These are phyloP conservation scores for Atractosteus spatula DNA, from an alignment of 2,113 vertebrate genomes.

Conservation along the genomic window DNA sequence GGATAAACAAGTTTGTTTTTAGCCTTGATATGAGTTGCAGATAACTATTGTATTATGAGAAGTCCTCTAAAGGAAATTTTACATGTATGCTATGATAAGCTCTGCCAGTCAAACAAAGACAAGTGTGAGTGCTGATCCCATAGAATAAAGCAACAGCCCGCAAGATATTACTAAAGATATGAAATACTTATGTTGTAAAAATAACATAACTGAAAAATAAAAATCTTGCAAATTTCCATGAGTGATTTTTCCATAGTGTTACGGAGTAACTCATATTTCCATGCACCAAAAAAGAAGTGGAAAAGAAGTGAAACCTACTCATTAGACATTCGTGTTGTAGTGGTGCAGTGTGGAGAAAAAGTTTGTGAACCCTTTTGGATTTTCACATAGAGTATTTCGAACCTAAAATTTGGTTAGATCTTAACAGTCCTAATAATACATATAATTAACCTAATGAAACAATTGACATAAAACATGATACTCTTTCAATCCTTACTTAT, in stretches of 20 bases:
- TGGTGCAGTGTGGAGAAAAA: no score
- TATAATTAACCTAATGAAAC: no score
- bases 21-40: slow-evolving; percentile 31
- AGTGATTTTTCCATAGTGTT: not conserved
- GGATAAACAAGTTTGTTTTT: slow-evolving; percentile 39
- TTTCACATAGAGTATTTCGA: no score
- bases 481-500: no score
- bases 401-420: no score
- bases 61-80: slow-evolving; percentile 30
- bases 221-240: slow-evolving; percentile 9
- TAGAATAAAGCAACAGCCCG: slow-evolving; percentile 35
- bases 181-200: slow-evolving; percentile 30
- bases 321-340: no score
- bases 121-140: slow-evolving; percentile 33
- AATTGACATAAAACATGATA: no score
- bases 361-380: no score
- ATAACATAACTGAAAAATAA: slow-evolving; percentile 32
- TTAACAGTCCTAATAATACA: no score
- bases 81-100: slow-evolving; percentile 16
- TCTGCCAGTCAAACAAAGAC: slow-evolving; percentile 16
- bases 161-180: slow-evolving; percentile 26
- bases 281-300: no score
- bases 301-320: no score
- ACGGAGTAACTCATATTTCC: no score
- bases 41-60: slow-evolving; percentile 24